Evolutionary conservation across 1,140 invertebrate species (phyloP).

Genomic region (Glomeris maerens): DNA sequence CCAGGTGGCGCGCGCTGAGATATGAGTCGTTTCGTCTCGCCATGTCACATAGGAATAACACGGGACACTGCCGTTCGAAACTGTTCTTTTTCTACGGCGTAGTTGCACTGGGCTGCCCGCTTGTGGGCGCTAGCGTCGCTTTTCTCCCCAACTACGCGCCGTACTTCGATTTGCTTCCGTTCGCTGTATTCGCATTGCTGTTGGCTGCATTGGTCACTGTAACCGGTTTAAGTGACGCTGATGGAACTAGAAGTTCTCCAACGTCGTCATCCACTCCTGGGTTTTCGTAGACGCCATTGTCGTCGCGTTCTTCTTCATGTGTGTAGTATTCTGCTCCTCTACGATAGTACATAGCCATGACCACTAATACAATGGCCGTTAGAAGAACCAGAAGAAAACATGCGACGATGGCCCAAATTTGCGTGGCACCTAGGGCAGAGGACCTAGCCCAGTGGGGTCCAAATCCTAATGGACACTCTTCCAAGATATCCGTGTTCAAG

Average conservation of each 20-base stretch:
- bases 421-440: slow-evolving; percentile 17
- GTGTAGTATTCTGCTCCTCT: slow-evolving; percentile 56
- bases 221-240: too few species aligned
- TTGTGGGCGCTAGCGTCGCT: too few species aligned
- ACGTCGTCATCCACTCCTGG: slow-evolving; percentile 8
- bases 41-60: too few species aligned
- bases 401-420: slow-evolving; percentile 27
- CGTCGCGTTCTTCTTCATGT: slow-evolving; percentile 44
- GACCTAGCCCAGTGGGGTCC: background rate
- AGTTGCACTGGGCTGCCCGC: too few species aligned
- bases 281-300: slow-evolving; percentile 12
- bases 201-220: too few species aligned
- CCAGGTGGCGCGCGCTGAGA: too few species aligned
- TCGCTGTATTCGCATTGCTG: too few species aligned
- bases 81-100: too few species aligned
- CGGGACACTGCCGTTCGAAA: too few species aligned
- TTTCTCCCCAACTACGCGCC: too few species aligned
- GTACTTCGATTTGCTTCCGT: too few species aligned
- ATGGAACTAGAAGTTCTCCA: slow-evolving; percentile 8
- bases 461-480: slow-evolving; percentile 6
- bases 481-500: slow-evolving; percentile 11
- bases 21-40: too few species aligned
- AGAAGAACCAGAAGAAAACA: slow-evolving; percentile 27
- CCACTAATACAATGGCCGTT: slow-evolving; percentile 24
- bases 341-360: slow-evolving; percentile 34